Evolutionary conservation across 1,140 invertebrate species (phyloP), one percentile per base, ranked within the genome.

Genomic region (Drosophila simulans): DNA sequence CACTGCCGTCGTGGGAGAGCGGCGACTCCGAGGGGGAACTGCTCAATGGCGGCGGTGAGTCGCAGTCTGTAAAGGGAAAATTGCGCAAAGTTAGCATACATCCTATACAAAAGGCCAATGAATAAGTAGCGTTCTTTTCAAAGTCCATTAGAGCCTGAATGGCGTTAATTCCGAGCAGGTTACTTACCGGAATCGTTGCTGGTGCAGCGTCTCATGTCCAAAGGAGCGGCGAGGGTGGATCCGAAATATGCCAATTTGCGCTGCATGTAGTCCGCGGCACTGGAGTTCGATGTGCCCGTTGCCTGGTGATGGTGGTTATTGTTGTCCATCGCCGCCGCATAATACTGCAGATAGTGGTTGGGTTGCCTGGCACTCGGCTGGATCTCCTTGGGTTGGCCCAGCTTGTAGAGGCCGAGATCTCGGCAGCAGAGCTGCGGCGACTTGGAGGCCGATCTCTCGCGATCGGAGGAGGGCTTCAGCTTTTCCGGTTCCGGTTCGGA

Each of bases 171-270:
- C 0, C 0, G 35, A 48, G 22, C 0, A 10, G 11, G 13, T 3
- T 22, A 83, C 82, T 88, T 78, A 92, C 92, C 92, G 79, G 92
- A 92, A 51, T 92, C 91, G 58, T 92, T 92, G 75, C 80, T 91
- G 40, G 81, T 82, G 76, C 92, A 92, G 39, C 92, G 80, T 68
- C 92, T 73, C 92, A 92, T 92, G 77, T 92, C 92, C 13, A 92
- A 73, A 2, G 92, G 91, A 45, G 55, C 55, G 39, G 59, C 59
- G n/a, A 55, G 68, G 39, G 66, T 62, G 55, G 73, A 73, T 20
- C 76, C 80, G 69, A 92, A 90, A 39, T 91, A 90, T 49, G 78
- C 72, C 77, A 91, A 77, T 75, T 92, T 92, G 0, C 86, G 90
- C 53, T 78, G 76, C 71, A 91, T 72, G 39, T 89, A 89, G 42